These are phyloP conservation scores for Babylonia areolata DNA, from an alignment of 1,140 invertebrate species.

Conservation along the genomic window DNA sequence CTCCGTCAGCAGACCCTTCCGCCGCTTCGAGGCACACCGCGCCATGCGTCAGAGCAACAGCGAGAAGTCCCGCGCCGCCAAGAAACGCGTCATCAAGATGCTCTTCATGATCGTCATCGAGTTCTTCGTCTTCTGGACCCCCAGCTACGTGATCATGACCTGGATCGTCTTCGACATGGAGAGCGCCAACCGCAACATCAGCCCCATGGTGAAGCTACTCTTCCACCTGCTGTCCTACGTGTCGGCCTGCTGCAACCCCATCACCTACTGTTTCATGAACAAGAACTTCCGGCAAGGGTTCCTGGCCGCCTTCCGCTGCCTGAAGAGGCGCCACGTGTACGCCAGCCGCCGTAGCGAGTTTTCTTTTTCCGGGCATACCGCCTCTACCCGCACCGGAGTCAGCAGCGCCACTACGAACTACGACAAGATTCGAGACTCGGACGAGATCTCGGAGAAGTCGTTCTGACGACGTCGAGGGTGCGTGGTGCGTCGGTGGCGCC, in stretches of 20 bases:
- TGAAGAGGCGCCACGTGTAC: constrained; percentile 45
- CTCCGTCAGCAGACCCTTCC: constrained; percentile 35
- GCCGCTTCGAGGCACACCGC: constrained; percentile 50
- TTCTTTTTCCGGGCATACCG: constrained; percentile 50
- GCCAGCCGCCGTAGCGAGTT: constrained; percentile 42
- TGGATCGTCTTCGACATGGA: constrained; percentile 84
- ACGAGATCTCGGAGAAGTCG: constrained; percentile 53
- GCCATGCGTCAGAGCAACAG: constrained; percentile 81
- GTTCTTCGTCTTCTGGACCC: constrained; percentile 95
- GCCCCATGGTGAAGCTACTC: constrained; percentile 79
- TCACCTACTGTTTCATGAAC: constrained; percentile 97
- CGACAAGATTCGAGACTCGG: constrained; percentile 53
- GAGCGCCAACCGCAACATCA: constrained; percentile 76
- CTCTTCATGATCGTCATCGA: constrained; percentile 92
- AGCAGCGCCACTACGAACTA: constrained; percentile 44
- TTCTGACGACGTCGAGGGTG: constrained; percentile 33
- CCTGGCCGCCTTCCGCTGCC: constrained; percentile 83
- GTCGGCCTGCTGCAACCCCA: constrained; percentile 92
- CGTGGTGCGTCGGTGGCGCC: no score
- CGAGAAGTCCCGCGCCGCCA: constrained; percentile 85
- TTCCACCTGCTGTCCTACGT: constrained; percentile 90
- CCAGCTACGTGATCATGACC: constrained; percentile 90
- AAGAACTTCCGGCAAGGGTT: constrained; percentile 89
- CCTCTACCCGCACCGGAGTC: constrained; percentile 43
- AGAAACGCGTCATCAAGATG: constrained; percentile 89